Conservation (phyloP, 2,113 vertebrate species). For the Microtus oregoni region DNA sequence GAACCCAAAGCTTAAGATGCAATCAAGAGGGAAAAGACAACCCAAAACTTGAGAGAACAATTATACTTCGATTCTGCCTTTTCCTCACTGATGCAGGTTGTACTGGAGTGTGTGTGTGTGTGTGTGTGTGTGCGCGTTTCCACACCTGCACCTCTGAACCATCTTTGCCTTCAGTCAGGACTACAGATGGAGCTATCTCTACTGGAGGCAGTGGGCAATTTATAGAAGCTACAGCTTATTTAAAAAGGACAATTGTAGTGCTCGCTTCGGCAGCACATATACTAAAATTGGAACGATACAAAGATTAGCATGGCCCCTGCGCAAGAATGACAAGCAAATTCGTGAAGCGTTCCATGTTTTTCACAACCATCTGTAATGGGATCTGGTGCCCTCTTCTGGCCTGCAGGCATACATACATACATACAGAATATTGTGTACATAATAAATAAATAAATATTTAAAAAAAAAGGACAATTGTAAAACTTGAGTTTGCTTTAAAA, state of each 20-base stretch:
- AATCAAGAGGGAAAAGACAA: constrained; percentile 13
- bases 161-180: background rate
- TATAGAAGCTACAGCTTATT: background rate
- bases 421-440: too few relatives aligned
- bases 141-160: background rate
- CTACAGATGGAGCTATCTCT: background rate
- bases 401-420: too few relatives aligned
- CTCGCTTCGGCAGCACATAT: too few relatives aligned
- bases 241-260: background rate
- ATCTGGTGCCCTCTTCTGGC: too few relatives aligned
- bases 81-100: background rate
- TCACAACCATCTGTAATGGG: too few relatives aligned
- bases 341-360: too few relatives aligned
- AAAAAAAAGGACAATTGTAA: background rate
- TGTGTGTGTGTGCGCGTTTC: background rate
- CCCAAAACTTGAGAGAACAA: constrained; percentile 36
- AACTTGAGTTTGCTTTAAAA: constrained; percentile 36
- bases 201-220: background rate
- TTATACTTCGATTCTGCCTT: background rate
- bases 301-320: too few relatives aligned
- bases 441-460: too few relatives aligned
- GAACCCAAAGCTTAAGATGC: background rate
- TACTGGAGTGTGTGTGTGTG: too few relatives aligned
- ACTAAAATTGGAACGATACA: too few relatives aligned
- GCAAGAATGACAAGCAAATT: too few relatives aligned